Conservation (phyloP, 2,888 invertebrate species). For the Folsomia manolachei region DNA sequence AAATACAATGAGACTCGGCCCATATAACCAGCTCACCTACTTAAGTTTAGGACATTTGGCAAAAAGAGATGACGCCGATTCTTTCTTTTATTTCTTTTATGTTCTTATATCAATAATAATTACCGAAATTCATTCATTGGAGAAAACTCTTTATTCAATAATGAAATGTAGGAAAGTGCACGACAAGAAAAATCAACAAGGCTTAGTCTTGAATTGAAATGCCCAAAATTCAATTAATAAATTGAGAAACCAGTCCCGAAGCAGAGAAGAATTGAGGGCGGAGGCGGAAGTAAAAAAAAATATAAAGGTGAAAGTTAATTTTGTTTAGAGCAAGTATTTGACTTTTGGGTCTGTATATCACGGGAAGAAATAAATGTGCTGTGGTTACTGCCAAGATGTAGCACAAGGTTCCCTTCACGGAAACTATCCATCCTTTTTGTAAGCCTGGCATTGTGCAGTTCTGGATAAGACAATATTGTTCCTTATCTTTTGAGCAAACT, state of each 20-base stretch:
- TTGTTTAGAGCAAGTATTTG: neutral
- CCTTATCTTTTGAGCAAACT: conserved; percentile 1
- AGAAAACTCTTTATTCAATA: no score
- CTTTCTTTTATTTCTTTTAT: neutral
- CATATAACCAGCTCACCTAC: no score
- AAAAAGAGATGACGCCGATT: no score
- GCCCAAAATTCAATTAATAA: conserved; percentile 8
- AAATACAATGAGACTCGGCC: no score
- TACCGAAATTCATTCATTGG: no score
- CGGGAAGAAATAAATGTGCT: conserved; percentile 4
- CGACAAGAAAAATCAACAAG: no score
- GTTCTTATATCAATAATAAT: neutral
- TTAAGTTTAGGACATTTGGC: no score
- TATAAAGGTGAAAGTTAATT: neutral
- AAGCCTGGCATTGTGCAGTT: neutral
- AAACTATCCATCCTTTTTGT: no score
- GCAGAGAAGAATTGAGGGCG: no score
- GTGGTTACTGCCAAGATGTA: neutral
- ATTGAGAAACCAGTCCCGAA: no score
- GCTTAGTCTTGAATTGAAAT: no score
- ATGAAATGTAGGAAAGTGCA: no score
- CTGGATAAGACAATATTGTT: neutral
- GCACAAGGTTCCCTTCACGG: conserved; percentile 10
- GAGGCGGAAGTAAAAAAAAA: neutral
- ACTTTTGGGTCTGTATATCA: neutral